phyloP scores from a whole-genome alignment of 2,888 invertebrate genomes.

The Mimachlamys varia region DNA sequence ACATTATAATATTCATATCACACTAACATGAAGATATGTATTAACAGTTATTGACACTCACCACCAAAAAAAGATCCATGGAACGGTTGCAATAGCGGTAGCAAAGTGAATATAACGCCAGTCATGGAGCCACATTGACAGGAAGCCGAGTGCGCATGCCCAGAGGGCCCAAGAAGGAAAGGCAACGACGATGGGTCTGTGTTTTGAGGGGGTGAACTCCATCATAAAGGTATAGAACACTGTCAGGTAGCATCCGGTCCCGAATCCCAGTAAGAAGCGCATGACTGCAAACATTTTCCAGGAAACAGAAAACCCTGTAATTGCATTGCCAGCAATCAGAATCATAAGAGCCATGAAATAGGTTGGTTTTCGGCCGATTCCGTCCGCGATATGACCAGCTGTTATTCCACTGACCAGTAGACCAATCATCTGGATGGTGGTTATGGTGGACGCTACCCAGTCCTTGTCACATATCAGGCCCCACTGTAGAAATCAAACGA shows the following conservation, averaged over 20 bases:
- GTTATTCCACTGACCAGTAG: slow-evolving; percentile 60
- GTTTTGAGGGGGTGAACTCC: slow-evolving; percentile 61
- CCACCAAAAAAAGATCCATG: slow-evolving; percentile 60
- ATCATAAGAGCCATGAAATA: slow-evolving; percentile 54
- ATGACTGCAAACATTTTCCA: slow-evolving; percentile 63
- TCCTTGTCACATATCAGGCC: slow-evolving; percentile 56
- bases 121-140: slow-evolving; percentile 57
- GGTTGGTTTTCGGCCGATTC: slow-evolving; percentile 62
- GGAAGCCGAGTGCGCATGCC: slow-evolving; percentile 54
- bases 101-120: slow-evolving; percentile 62
- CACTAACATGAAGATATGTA: too few relatives aligned
- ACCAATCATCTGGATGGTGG: slow-evolving; percentile 65
- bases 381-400: slow-evolving; percentile 63
- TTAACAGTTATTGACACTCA: slow-evolving; percentile 44
- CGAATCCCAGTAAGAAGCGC: slow-evolving; percentile 57
- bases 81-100: slow-evolving; percentile 51
- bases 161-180: slow-evolving; percentile 62
- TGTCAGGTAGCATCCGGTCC: slow-evolving; percentile 59
- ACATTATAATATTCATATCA: too few relatives aligned
- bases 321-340: slow-evolving; percentile 52
- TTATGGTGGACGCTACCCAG: slow-evolving; percentile 60
- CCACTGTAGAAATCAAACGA: slow-evolving; percentile 56
- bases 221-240: slow-evolving; percentile 60
- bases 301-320: slow-evolving; percentile 56
- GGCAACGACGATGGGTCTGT: slow-evolving; percentile 58